A percentile compares a stretch with the other conserved stretches of the same genome.
Conservation (phyloP, 2,888 invertebrate species). For the Piscicola geometra region DNA sequence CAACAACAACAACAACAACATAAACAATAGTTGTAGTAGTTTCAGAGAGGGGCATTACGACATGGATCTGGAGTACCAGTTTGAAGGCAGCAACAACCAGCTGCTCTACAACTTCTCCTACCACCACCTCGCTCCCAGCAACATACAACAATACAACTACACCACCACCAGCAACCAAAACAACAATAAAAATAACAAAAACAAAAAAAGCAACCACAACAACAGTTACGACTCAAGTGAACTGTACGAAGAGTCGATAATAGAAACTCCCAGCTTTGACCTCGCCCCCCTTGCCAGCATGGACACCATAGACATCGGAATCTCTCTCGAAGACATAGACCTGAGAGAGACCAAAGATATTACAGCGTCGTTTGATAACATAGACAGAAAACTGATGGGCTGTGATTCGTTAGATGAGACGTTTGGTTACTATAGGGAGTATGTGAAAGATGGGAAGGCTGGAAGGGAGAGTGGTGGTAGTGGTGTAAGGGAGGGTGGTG, state of each 20-base stretch:
- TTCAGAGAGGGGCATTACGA: not conserved
- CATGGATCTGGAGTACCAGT: slow-evolving; percentile 6
- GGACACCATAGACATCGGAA: slow-evolving; percentile 32
- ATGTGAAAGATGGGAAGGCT: not conserved
- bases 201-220: not conserved
- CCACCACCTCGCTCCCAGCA: not conserved
- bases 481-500: no score
- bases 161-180: not conserved
- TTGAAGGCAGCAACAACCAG: not conserved
- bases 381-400: not conserved
- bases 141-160: not conserved
- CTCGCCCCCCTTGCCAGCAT: slow-evolving; percentile 25
- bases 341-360: not conserved
- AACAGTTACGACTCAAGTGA: not conserved
- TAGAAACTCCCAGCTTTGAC: slow-evolving; percentile 22
- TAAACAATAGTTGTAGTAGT: not conserved
- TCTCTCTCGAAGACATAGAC: slow-evolving; percentile 13
- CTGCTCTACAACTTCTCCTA: not conserved
- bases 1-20: no score
- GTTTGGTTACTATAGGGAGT: slow-evolving; percentile 7
- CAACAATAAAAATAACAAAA: not conserved
- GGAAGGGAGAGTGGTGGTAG: not conserved
- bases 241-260: slow-evolving; percentile 24
- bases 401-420: not conserved
- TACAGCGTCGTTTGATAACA: not conserved